These are phyloP conservation scores for Ricordea florida DNA, from an alignment of 92 coral and sea anemone species.

Conservation along the genomic window DNA sequence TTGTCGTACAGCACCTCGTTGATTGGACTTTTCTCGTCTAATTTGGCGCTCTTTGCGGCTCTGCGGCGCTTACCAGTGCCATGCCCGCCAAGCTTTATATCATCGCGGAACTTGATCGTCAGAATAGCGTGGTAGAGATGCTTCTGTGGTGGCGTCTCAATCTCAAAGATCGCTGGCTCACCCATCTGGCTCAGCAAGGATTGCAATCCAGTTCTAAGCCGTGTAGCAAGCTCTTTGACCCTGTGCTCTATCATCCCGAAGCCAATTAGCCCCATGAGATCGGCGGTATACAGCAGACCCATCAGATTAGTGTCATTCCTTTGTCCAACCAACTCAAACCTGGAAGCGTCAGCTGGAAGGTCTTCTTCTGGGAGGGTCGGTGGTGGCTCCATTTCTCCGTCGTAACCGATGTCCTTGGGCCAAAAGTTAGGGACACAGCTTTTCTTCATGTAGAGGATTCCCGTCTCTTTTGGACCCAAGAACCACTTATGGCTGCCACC, in stretches of 20 bases:
- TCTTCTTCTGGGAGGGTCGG: slow-evolving; percentile 12
- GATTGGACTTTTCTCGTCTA: too few species aligned
- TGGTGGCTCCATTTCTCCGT: slow-evolving; percentile 49
- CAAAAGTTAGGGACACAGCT: slow-evolving; percentile 41
- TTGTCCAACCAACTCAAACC: slow-evolving; percentile 72
- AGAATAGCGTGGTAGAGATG: slow-evolving; percentile 31
- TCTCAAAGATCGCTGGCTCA: neutral
- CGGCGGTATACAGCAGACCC: slow-evolving; percentile 70
- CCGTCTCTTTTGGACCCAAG: slow-evolving; percentile 76
- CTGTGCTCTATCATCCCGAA: slow-evolving; percentile 33
- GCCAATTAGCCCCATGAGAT: slow-evolving; percentile 58
- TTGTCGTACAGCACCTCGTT: slow-evolving; percentile 6
- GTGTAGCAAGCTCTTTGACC: slow-evolving; percentile 28
- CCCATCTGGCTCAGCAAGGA: neutral
- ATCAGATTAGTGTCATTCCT: slow-evolving; percentile 63
- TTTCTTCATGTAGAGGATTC: slow-evolving; percentile 64
- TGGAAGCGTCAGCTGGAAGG: slow-evolving; percentile 32
- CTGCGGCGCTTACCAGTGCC: neutral
- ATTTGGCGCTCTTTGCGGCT: too few species aligned
- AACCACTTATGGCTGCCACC: slow-evolving; percentile 77
- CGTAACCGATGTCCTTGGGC: slow-evolving; percentile 75
- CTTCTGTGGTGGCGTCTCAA: slow-evolving; percentile 30
- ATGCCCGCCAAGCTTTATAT: neutral
- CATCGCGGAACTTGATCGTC: slow-evolving; percentile 10
- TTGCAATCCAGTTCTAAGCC: slow-evolving; percentile 2